Evolutionary conservation across 2,113 vertebrate species (phyloP).

Genomic region (Felis catus): DNA sequence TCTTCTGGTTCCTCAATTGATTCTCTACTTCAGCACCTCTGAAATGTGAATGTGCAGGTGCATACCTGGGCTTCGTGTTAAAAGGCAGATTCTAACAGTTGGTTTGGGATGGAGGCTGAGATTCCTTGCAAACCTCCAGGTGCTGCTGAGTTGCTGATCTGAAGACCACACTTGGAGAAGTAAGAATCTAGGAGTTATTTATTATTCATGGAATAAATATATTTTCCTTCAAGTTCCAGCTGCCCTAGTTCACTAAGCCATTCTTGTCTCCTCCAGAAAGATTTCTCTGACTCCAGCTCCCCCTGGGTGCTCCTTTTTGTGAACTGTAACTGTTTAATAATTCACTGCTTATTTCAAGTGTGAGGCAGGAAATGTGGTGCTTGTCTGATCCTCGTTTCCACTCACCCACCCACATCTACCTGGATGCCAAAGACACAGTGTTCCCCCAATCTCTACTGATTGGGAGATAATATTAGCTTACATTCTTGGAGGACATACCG

Average conservation of each 20-base stretch:
- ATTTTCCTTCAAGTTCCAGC: slow-evolving; percentile 58
- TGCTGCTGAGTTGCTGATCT: neutral
- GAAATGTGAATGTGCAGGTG: neutral
- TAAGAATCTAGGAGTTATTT: slow-evolving; percentile 29
- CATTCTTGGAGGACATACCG: neutral
- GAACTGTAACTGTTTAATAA: slow-evolving; percentile 55
- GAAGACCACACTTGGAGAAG: neutral
- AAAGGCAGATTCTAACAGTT: slow-evolving; percentile 13
- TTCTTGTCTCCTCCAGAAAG: slow-evolving; percentile 18
- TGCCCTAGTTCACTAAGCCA: slow-evolving; percentile 32
- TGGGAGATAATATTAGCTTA: neutral
- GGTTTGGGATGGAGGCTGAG: neutral
- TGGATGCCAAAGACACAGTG: neutral
- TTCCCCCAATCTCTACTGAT: neutral
- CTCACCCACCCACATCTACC: neutral
- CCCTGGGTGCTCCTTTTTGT: neutral
- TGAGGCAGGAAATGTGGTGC: neutral
- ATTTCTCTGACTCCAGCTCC: slow-evolving; percentile 45
- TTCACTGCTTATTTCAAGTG: slow-evolving; percentile 25
- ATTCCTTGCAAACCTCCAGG: neutral
- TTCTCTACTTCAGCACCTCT: neutral
- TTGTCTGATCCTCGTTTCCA: neutral
- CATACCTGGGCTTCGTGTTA: neutral
- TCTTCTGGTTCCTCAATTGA: neutral
- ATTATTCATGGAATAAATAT: slow-evolving; percentile 57